Evolutionary conservation across 30 jellyfish, hydroid and myxozoan genomes (phyloP).

Genomic region (Turritopsis rubra): DNA sequence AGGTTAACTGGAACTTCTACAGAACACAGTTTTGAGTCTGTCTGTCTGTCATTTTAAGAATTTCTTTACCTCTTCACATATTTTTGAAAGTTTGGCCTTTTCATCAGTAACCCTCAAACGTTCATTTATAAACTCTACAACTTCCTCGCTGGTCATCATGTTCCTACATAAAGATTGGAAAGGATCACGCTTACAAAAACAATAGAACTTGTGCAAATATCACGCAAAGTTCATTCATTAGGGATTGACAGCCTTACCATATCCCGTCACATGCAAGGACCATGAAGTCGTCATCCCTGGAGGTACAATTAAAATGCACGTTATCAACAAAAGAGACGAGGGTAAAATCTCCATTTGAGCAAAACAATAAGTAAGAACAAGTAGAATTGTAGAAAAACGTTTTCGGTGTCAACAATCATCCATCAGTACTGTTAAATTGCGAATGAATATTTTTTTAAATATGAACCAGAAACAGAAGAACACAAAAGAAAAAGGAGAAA

Average conservation of each 20-base stretch:
- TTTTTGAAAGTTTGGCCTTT: slow-evolving; percentile 43
- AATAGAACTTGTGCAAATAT: no score
- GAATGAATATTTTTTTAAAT: no score
- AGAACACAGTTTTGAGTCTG: not conserved
- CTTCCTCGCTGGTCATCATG: slow-evolving; percentile 73
- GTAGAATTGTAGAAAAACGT: no score
- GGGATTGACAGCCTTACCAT: slow-evolving; percentile 42
- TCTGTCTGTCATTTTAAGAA: no score
- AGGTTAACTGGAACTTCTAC: not conserved
- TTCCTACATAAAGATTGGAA: slow-evolving; percentile 42
- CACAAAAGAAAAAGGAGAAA: not conserved
- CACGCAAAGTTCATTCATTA: not conserved
- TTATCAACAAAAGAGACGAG: not conserved
- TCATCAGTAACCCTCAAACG: slow-evolving; percentile 49
- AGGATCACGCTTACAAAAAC: no score
- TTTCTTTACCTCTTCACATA: slow-evolving; percentile 70
- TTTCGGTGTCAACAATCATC: no score
- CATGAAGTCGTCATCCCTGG: slow-evolving; percentile 73
- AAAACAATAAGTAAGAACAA: no score
- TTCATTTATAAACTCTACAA: slow-evolving; percentile 53
- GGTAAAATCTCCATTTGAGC: no score
- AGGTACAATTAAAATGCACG: not conserved
- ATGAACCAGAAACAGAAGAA: not conserved
- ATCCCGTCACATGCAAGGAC: slow-evolving; percentile 91
- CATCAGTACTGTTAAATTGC: no score